These are phyloP conservation scores for Halocynthia roretzi DNA, from an alignment of 23 tunicate genomes.

Conservation along the genomic window DNA sequence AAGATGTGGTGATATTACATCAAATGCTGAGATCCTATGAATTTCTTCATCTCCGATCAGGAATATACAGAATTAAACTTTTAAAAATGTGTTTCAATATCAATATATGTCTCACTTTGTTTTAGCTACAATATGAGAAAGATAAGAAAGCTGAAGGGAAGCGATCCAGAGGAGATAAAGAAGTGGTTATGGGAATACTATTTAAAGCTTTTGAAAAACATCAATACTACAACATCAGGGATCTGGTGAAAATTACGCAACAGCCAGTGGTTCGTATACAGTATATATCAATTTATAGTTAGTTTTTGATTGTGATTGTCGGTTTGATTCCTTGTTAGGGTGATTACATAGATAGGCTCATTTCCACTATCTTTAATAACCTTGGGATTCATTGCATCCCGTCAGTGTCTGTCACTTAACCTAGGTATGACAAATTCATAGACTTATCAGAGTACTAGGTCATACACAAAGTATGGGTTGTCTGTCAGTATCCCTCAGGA, in stretches of 20 bases:
- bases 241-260: slow-evolving; percentile 53
- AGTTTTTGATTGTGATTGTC: not conserved
- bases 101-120: not conserved
- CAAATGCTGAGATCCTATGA: no score
- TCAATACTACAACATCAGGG: slow-evolving; percentile 75
- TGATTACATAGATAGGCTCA: not conserved
- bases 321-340: not conserved
- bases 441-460: no score
- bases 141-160: slow-evolving; percentile 62
- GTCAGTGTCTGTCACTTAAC: no score
- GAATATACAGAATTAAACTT: no score
- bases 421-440: no score
- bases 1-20: no score
- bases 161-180: slow-evolving; percentile 52
- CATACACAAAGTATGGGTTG: no score
- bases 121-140: slow-evolving; percentile 35
- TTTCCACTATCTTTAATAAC: no score
- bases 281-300: not conserved
- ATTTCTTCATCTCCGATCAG: no score
- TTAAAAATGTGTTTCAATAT: not conserved
- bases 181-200: slow-evolving; percentile 48
- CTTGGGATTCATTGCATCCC: no score
- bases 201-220: slow-evolving; percentile 82
- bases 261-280: slow-evolving; percentile 27
- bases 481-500: no score